A percentile compares a stretch with the other conserved stretches of the same genome.
Evolutionary conservation across 2,888 invertebrate species (phyloP).

Genomic region (Aricia artaxerxes): DNA sequence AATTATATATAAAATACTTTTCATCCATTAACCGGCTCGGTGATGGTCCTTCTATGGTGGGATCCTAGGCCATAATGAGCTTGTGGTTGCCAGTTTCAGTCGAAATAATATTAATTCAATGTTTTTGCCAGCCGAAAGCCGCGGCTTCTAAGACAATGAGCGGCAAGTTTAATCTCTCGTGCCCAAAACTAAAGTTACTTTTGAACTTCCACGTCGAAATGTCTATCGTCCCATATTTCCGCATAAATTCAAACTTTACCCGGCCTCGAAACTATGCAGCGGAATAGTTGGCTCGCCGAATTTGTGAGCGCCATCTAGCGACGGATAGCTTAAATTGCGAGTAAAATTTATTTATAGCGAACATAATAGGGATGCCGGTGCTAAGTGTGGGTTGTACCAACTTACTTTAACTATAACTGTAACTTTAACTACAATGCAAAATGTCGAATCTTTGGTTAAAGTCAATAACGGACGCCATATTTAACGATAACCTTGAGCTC

Average conservation of each 20-base stretch:
- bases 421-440: too few species aligned
- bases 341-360: slow-evolving; percentile 36
- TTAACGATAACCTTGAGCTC: too few species aligned
- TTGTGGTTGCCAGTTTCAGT: slow-evolving; percentile 11
- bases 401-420: too few species aligned
- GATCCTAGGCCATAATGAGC: neutral
- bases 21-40: too few species aligned
- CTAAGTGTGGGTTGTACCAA: too few species aligned
- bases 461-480: too few species aligned
- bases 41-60: too few species aligned
- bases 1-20: too few species aligned
- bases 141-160: slow-evolving; percentile 42
- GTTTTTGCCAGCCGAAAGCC: slow-evolving; percentile 41
- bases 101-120: slow-evolving; percentile 25
- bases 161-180: slow-evolving; percentile 58
- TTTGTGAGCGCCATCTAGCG: slow-evolving; percentile 61
- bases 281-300: slow-evolving; percentile 50
- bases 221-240: slow-evolving; percentile 53
- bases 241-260: slow-evolving; percentile 61
- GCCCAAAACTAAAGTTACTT: slow-evolving; percentile 49
- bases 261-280: slow-evolving; percentile 43
- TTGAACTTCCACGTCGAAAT: slow-evolving; percentile 46
- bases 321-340: slow-evolving; percentile 49
- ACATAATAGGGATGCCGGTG: slow-evolving; percentile 9
- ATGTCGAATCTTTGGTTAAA: too few species aligned